Conservation (phyloP, 2,113 vertebrate species). For the Phyllostomus hastatus region DNA sequence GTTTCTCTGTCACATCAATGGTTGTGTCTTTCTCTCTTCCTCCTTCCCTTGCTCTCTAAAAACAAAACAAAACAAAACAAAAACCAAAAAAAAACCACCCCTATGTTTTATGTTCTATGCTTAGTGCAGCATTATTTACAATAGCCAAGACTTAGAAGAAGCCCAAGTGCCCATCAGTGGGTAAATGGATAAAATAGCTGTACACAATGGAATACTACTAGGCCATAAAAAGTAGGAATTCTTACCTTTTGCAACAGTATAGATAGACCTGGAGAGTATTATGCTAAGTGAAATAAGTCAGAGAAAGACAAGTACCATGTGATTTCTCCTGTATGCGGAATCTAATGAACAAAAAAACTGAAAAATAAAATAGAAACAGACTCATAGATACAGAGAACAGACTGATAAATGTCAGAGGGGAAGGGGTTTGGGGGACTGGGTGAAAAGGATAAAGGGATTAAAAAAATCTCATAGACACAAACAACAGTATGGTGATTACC, state of each 20-base stretch:
- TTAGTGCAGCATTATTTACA: background rate
- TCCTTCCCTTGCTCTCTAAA: too few species aligned
- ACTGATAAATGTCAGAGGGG: background rate
- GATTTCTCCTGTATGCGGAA: background rate
- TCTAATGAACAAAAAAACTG: background rate
- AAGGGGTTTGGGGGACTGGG: background rate
- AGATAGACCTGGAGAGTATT: background rate
- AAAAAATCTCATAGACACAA: background rate
- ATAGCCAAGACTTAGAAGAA: background rate
- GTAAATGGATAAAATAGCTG: background rate
- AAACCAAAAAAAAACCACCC: too few species aligned
- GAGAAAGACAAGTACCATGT: background rate
- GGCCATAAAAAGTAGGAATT: background rate
- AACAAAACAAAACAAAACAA: too few species aligned
- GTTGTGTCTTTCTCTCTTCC: too few species aligned
- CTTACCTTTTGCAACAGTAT: background rate
- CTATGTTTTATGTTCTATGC: background rate
- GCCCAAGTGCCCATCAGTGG: background rate
- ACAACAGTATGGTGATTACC: background rate
- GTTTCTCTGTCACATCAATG: too few species aligned
- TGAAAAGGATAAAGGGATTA: background rate
- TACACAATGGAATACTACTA: background rate
- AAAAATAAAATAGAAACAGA: background rate
- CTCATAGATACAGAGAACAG: background rate
- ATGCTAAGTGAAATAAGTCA: background rate